These are phyloP conservation scores for Fulica atra DNA, from an alignment of 2,113 vertebrate species.

Conservation along the genomic window DNA sequence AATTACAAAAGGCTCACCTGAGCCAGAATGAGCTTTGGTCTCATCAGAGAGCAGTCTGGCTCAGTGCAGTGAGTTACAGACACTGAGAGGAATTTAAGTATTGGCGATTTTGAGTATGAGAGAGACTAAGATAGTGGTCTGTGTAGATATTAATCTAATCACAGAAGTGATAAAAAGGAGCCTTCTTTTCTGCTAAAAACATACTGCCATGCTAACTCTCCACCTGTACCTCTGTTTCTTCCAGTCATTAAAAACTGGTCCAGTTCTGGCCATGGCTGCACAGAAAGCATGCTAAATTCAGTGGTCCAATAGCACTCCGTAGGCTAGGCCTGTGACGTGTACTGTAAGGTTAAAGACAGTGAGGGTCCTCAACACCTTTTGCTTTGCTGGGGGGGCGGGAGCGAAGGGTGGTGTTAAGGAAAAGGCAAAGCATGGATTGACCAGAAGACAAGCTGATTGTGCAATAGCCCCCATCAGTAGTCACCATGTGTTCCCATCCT, in stretches of 20 bases:
- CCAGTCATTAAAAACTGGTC: not conserved
- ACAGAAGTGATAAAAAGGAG: not conserved
- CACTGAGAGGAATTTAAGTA: not conserved
- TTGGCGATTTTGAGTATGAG: not conserved
- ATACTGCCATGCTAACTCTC: not conserved
- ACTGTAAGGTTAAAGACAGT: not conserved
- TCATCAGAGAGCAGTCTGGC: fast-evolving
- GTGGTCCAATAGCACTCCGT: not conserved
- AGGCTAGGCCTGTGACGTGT: not conserved
- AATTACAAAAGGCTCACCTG: not conserved
- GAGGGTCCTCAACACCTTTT: not conserved
- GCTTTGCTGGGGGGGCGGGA: not conserved
- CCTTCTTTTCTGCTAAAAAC: not conserved
- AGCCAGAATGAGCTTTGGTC: fast-evolving
- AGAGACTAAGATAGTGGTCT: not conserved
- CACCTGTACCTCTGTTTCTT: not conserved
- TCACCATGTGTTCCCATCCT: not conserved
- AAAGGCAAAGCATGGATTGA: not conserved
- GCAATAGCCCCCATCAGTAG: not conserved
- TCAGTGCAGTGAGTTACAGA: not conserved
- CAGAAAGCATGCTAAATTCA: not conserved
- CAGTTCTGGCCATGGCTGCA: not conserved
- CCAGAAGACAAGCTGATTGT: not conserved
- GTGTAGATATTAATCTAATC: not conserved
- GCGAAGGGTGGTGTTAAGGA: too few relatives aligned